Evolutionary conservation across 2,113 vertebrate species (phyloP), one percentile per base, ranked within the genome.

Genomic region (Trichechus manatus): DNA sequence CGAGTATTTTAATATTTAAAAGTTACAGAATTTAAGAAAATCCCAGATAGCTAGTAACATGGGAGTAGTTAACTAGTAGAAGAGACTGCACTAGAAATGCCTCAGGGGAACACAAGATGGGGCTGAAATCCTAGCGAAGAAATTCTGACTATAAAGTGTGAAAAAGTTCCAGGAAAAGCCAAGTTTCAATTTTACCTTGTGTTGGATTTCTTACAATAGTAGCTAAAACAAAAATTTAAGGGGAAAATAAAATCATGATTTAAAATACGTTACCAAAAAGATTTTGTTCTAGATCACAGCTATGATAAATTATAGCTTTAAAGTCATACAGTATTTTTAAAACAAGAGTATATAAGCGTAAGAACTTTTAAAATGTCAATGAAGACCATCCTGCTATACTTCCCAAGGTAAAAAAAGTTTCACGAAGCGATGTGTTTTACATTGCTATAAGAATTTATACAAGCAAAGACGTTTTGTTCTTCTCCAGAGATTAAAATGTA

Each of bases 1-100:
- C 23, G 66, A 53, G 47, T 19, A 94, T 72, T 95, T 93, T 50
- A 84, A 87, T 36, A 74, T 87, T 87, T 83, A 66, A 88, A 97
- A 92, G 59, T 91, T 89, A n/a, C 61, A 64, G 23, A 78, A 68
- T 84, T 96, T 61, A 75, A 82, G 42, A 93, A 78, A 68, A 68
- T 70, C 89, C 33, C 47, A 89, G 36, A 84, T 1, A 66, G 3
- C 74, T 66, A 36, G 3, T 81, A 89, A 86, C 39, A 93, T 59
- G 31, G 15, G 64, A 92, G 56, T 66, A 88, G 31, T 59, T 90
- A 94, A 85, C 19, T 56, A 80, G 59, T 72, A 89, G 89, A 70
- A 23, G 7, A 91, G 33, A 75, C 0, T 64, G 3, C 22, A 63
- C n/a, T 17, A 72, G 64, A 92, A 95, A 95, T 89, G 87, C 80